Conservation (phyloP, 2,888 invertebrate species). For the Ethmia dodecea region DNA sequence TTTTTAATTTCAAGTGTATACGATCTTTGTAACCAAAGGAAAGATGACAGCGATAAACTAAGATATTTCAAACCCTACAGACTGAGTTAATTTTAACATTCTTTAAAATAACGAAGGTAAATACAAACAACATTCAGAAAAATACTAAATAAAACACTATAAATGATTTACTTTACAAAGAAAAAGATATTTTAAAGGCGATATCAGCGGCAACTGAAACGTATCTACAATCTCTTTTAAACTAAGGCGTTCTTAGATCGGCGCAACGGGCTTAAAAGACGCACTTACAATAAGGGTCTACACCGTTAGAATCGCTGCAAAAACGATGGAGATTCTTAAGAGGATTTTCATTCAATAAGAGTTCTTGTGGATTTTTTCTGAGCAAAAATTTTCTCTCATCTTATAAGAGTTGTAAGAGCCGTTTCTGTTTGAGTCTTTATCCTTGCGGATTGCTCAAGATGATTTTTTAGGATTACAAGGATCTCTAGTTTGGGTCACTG, state of each 20-base stretch:
- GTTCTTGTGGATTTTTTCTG: constrained; percentile 15
- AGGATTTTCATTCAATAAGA: constrained; percentile 21
- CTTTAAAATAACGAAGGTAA: too few relatives aligned
- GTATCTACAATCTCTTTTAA: neutral
- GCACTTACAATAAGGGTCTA: constrained; percentile 9
- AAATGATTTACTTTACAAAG: too few relatives aligned
- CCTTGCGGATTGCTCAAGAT: constrained; percentile 6
- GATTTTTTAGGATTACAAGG: constrained; percentile 13
- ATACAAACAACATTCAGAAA: too few relatives aligned
- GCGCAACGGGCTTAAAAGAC: neutral
- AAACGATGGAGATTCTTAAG: constrained; percentile 11
- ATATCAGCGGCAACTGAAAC: neutral
- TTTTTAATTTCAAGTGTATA: too few relatives aligned
- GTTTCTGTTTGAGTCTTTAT: constrained; percentile 15
- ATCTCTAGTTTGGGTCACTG: too few relatives aligned
- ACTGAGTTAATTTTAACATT: too few relatives aligned
- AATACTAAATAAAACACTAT: too few relatives aligned
- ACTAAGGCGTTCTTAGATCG: neutral
- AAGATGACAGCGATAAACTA: too few relatives aligned
- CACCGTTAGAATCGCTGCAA: constrained; percentile 8
- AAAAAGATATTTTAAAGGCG: too few relatives aligned
- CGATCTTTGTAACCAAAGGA: too few relatives aligned
- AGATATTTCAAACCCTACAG: too few relatives aligned
- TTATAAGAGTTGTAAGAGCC: constrained; percentile 9
- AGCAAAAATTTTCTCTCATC: constrained; percentile 12